Conservation (phyloP, 2,797 vertebrate species). For the Trematomus bernacchii region DNA sequence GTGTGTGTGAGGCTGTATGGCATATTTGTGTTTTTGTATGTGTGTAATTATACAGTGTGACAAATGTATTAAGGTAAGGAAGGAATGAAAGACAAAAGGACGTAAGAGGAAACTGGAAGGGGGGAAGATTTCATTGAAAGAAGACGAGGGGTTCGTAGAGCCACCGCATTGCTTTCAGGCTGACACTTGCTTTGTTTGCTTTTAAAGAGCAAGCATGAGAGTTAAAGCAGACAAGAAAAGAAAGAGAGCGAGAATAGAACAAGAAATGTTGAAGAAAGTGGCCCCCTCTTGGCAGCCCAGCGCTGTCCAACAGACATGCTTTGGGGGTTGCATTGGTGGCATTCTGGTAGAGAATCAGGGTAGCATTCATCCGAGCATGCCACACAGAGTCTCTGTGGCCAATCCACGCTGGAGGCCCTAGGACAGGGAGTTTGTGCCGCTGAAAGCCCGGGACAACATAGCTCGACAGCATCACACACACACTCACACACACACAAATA, state of each 20-base stretch:
- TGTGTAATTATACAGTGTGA: conserved; percentile 22
- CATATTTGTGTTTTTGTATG: conserved; percentile 33
- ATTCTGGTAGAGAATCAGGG: conserved; percentile 72
- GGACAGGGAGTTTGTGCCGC: conserved; percentile 75
- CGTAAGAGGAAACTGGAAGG: conserved; percentile 2
- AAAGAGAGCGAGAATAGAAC: conserved; percentile 59
- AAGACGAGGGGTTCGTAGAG: conserved; percentile 22
- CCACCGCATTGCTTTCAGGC: conserved; percentile 46
- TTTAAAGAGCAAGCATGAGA: conserved; percentile 44
- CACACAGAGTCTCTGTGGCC: conserved; percentile 77
- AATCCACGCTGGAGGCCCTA: conserved; percentile 80
- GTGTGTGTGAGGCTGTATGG: conserved; percentile 10
- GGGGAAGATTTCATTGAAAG: conserved; percentile 18
- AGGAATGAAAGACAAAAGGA: conserved; percentile 21
- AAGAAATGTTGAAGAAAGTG: conserved; percentile 61
- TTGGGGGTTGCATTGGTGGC: conserved; percentile 72
- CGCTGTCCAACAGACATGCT: conserved; percentile 66
- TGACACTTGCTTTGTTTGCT: conserved; percentile 58
- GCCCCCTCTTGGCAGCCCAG: conserved; percentile 62
- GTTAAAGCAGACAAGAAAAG: conserved; percentile 36
- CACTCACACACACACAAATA: conserved; percentile 59
- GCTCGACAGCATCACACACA: conserved; percentile 71
- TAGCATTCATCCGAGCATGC: conserved; percentile 77
- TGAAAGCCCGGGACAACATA: conserved; percentile 80
- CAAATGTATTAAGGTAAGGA: not conserved